Conservation (phyloP, 1,140 invertebrate genomes). For the Orchesella cincta region DNA sequence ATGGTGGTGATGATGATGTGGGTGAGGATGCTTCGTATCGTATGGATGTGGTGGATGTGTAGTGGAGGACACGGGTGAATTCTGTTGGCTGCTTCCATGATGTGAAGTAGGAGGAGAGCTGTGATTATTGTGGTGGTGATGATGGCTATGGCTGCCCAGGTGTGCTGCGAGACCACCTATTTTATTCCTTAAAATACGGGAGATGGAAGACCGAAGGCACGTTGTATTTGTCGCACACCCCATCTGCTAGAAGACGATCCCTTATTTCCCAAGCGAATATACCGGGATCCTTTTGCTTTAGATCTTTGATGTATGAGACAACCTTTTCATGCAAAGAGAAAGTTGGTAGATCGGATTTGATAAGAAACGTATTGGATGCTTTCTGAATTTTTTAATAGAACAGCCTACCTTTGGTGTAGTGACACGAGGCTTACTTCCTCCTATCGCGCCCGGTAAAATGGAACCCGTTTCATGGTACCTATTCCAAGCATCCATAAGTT, state of each 20-base stretch:
- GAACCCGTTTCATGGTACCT: constrained; percentile 85
- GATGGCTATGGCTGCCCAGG: constrained; percentile 48
- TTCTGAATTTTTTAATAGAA: too few relatives aligned
- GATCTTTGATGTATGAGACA: constrained; percentile 87
- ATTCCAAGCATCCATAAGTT: too few relatives aligned
- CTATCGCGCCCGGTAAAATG: constrained; percentile 90
- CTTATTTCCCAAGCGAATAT: constrained; percentile 93
- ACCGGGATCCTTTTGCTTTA: constrained; percentile 94
- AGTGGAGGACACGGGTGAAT: constrained; percentile 59
- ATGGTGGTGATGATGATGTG: constrained; percentile 53
- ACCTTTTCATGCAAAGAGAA: constrained; percentile 55
- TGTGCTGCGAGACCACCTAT: constrained; percentile 61
- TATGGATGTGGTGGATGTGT: constrained; percentile 55
- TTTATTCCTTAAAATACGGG: constrained; percentile 85
- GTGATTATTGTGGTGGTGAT: constrained; percentile 57
- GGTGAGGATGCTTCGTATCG: constrained; percentile 51
- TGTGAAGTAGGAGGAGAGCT: constrained; percentile 58
- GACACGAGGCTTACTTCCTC: constrained; percentile 90
- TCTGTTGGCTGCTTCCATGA: constrained; percentile 56
- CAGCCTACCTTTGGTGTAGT: constrained; percentile 85
- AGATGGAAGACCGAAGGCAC: constrained; percentile 92
- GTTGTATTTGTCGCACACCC: constrained; percentile 91
- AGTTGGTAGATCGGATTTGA: not conserved
- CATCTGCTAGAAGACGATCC: constrained; percentile 73
- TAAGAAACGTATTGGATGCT: too few relatives aligned